Percentiles rank a stretch among this genome's conserved stretches.
phyloP scores from a whole-genome alignment of 2,888 invertebrate genomes.

The Nebria salina region DNA sequence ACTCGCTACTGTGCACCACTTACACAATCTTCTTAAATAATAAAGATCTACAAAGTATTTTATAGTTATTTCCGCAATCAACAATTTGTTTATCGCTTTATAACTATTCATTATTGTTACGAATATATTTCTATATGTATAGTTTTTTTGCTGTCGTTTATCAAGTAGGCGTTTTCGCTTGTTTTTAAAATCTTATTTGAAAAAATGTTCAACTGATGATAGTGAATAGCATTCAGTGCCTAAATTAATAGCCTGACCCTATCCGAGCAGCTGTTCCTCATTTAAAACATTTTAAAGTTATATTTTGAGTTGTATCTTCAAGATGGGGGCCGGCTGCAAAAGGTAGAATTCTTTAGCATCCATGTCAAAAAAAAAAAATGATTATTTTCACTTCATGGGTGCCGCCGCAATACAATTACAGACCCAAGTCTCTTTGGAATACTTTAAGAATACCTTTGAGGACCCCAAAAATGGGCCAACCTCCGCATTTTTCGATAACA shows the following conservation, averaged over 20 bases:
- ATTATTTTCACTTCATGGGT: slow-evolving; percentile 1
- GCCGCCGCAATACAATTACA: neutral
- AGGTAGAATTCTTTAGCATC: neutral
- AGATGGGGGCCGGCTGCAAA: neutral
- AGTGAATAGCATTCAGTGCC: neutral
- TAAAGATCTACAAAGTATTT: too few relatives aligned
- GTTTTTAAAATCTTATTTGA: too few relatives aligned
- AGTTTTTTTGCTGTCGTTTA: too few relatives aligned
- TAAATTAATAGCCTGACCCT: neutral
- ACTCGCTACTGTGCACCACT: too few relatives aligned
- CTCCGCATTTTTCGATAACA: neutral
- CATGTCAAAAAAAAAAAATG: neutral
- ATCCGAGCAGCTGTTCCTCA: neutral
- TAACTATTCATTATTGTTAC: too few relatives aligned
- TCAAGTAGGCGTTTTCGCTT: too few relatives aligned
- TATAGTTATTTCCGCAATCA: too few relatives aligned
- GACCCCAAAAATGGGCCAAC: neutral
- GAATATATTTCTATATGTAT: too few relatives aligned
- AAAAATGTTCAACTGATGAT: too few relatives aligned
- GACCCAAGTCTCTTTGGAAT: neutral
- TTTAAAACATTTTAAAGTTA: neutral
- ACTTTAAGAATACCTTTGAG: neutral
- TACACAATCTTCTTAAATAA: too few relatives aligned
- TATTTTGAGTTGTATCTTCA: neutral
- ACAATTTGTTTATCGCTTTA: too few relatives aligned